Evolutionary conservation across 1,140 invertebrate species (phyloP).

Genomic region (Drosophila insularis): DNA sequence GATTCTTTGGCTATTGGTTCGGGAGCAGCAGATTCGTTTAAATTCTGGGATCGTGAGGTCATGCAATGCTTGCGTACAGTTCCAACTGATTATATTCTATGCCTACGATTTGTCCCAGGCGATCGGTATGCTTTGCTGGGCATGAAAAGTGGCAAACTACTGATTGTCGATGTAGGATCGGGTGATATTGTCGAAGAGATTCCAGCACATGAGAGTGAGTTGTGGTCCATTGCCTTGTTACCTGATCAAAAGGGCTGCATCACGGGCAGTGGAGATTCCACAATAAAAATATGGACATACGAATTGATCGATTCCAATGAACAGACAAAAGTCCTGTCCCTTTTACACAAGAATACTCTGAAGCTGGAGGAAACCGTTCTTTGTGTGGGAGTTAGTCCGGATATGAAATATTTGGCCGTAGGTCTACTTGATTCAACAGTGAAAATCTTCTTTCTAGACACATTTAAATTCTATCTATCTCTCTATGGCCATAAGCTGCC

Average conservation of each 20-base stretch:
- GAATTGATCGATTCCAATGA: slow-evolving; percentile 86
- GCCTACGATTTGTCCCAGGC: slow-evolving; percentile 93
- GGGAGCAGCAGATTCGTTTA: slow-evolving; percentile 92
- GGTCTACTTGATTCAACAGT: slow-evolving; percentile 96
- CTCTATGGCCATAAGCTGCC: slow-evolving; percentile 99
- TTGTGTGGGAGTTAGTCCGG: slow-evolving; percentile 91
- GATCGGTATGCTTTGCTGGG: slow-evolving; percentile 96
- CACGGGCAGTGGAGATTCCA: slow-evolving; percentile 93
- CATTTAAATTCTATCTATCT: slow-evolving; percentile 97
- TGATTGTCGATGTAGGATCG: slow-evolving; percentile 93
- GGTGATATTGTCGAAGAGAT: slow-evolving; percentile 91
- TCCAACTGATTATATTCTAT: slow-evolving; percentile 87
- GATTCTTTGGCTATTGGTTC: slow-evolving; percentile 94
- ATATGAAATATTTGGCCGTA: slow-evolving; percentile 94
- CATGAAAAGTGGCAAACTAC: slow-evolving; percentile 92
- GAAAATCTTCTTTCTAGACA: slow-evolving; percentile 97
- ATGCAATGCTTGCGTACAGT: slow-evolving; percentile 92
- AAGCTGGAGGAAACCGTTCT: slow-evolving; percentile 94
- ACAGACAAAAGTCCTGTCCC: slow-evolving; percentile 87
- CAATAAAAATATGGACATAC: slow-evolving; percentile 97
- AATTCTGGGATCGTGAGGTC: slow-evolving; percentile 96
- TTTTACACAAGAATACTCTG: slow-evolving; percentile 91
- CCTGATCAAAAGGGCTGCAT: slow-evolving; percentile 92
- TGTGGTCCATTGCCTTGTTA: slow-evolving; percentile 90
- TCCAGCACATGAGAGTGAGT: slow-evolving; percentile 90